Evolutionary conservation across 2,797 vertebrate species (phyloP).

Genomic region (Botia kubotai): DNA sequence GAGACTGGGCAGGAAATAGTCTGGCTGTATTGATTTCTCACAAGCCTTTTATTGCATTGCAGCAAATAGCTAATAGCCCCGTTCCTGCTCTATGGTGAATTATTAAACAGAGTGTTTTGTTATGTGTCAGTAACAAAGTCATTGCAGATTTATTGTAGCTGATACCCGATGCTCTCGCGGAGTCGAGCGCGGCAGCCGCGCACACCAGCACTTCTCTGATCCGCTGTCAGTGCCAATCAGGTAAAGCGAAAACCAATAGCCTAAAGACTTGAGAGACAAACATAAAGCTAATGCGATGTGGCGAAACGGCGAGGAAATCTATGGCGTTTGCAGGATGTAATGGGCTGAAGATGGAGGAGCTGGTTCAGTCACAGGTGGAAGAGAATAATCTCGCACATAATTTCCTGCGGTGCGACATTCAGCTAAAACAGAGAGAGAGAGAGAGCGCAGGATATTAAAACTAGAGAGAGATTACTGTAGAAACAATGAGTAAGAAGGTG

Average conservation of each 20-base stretch:
- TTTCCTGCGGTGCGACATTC: conserved; percentile 41
- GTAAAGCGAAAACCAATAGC: conserved; percentile 24
- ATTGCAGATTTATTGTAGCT: conserved; percentile 68
- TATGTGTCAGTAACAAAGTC: conserved; percentile 74
- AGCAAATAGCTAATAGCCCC: conserved; percentile 69
- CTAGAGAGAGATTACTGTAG: conserved; percentile 31
- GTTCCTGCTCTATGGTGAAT: conserved; percentile 74
- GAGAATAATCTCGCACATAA: conserved; percentile 52
- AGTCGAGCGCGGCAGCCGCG: conserved; percentile 42
- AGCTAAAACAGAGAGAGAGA: conserved; percentile 20
- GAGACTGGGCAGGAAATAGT: conserved; percentile 70
- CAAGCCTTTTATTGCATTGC: conserved; percentile 76
- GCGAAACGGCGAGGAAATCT: conserved; percentile 34
- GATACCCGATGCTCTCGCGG: conserved; percentile 47
- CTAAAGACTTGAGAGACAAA: conserved; percentile 38
- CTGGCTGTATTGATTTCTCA: conserved; percentile 77
- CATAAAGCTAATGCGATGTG: conserved; percentile 44
- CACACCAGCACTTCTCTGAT: conserved; percentile 44
- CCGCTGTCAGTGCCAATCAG: conserved; percentile 38
- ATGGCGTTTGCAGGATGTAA: conserved; percentile 33
- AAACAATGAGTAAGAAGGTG: conserved; percentile 42
- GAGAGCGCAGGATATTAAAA: conserved; percentile 43
- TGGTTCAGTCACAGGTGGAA: conserved; percentile 46
- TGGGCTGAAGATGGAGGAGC: conserved; percentile 42
- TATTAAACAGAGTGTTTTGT: conserved; percentile 79